Base-by-base conservation (phyloP, 2,797 vertebrate genomes). In the Gallinago solitaria region DNA sequence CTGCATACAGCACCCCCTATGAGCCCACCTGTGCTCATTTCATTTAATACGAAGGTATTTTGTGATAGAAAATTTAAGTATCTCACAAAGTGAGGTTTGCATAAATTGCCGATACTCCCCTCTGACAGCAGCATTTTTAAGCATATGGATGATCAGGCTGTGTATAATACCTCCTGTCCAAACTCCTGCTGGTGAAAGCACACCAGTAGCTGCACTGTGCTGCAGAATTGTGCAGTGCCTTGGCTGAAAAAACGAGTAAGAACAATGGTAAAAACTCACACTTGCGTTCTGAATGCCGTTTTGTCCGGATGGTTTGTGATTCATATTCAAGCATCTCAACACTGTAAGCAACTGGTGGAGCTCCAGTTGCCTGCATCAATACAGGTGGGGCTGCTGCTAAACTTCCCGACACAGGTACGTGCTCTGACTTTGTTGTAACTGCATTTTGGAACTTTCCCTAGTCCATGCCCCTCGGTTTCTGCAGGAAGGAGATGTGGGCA, bases 281-380 rank as follows among this genome's bases (percentile, higher is more conserved):
- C 2, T 54, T 88, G 16, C 57, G 50, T 21, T 76, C 57, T 73
- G 70, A 77, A 7, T 94, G 74, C 74, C 74, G 87, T 90, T 91
- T 94, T 70, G 70, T 63, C 17, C 30, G 56, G 67, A n/a, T 9
- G n/a, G 19, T 43, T 76, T 95, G 59, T 1, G 1, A 73, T 59
- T 9, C 2, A 0, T 2, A 4, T 35, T 74, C 59, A 57, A 81
- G 28, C 60, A 28, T 25, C 50, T 67, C 12, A 8, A 25, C 16
- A 1, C 11, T n/a, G n/a, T 32, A 57, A 57, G 79, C 20, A n/a
- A 6, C 35, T 54, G 11, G 14, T 75, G 71, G 48, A 80, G 18
- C 27, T 74, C 59, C 75, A 69, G 63, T 33, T 80, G 74, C 68
- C 47, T 48, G 39, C 16, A 9, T 25, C 48, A 32, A 1, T 11